These are phyloP conservation scores for Lamellibrachia luymesi DNA, from an alignment of 1,140 invertebrate genomes.

Conservation along the genomic window DNA sequence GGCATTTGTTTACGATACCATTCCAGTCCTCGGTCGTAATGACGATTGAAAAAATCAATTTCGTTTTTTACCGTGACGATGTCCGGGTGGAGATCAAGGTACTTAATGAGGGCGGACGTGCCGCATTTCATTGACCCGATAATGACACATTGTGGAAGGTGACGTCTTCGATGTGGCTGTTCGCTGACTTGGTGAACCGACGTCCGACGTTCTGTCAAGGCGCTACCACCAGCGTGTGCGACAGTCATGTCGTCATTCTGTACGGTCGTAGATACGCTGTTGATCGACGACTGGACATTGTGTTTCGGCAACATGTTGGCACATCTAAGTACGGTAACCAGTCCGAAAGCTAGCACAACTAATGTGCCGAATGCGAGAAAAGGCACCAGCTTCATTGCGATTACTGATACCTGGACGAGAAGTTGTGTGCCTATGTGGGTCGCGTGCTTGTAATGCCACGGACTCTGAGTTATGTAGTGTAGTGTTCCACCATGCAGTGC, in stretches of 20 bases:
- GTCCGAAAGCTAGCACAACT: neutral
- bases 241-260: neutral
- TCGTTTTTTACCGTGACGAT: constrained; percentile 47
- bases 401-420: neutral
- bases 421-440: neutral
- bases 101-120: constrained; percentile 58
- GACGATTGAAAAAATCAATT: constrained; percentile 57
- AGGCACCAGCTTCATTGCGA: neutral
- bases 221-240: too few relatives aligned
- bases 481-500: too few relatives aligned
- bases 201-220: neutral
- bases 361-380: neutral
- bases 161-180: neutral
- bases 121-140: constrained; percentile 59
- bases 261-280: neutral
- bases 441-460: too few relatives aligned
- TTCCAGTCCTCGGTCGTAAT: constrained; percentile 51
- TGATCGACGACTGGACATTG: neutral
- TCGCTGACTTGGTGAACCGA: neutral
- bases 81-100: constrained; percentile 56
- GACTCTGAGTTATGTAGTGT: too few relatives aligned
- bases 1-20: constrained; percentile 57
- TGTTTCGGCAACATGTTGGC: neutral
- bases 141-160: constrained; percentile 44
- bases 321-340: neutral